Evolutionary conservation across 2,113 vertebrate species (phyloP).

Genomic region (Dascyllus trimaculatus): DNA sequence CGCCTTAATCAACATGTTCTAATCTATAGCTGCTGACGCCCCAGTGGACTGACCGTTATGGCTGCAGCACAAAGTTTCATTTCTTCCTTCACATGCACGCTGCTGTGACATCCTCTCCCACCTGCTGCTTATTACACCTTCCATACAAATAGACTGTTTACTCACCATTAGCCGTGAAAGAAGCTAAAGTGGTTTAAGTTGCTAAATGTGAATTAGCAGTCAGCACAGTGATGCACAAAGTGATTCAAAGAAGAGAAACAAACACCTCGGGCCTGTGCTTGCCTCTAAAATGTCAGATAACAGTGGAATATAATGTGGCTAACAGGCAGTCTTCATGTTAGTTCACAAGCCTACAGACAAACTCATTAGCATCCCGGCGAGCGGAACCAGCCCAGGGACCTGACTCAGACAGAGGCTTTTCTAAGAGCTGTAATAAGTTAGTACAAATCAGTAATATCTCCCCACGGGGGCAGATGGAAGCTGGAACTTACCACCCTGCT

Average conservation of each 20-base stretch:
- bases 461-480: conserved; percentile 1
- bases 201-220: conserved; percentile 28
- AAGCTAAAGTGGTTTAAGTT: conserved; percentile 20
- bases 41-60: not conserved
- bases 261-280: conserved; percentile 13
- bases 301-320: conserved; percentile 11
- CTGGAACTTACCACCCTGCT: conserved; percentile 16
- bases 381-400: conserved; percentile 27
- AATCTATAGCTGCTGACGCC: conserved; percentile 33
- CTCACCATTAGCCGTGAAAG: conserved; percentile 26
- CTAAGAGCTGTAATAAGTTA: conserved; percentile 41
- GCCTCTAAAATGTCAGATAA: conserved; percentile 23
- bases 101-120: conserved; percentile 15
- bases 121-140: conserved; percentile 32
- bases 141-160: conserved; percentile 35
- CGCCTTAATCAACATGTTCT: conserved; percentile 28
- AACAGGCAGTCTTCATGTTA: conserved; percentile 43
- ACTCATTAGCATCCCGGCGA: conserved; percentile 56
- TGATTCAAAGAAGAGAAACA: conserved; percentile 23
- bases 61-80: conserved; percentile 21
- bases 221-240: not conserved
- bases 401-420: conserved; percentile 38
- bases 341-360: conserved; percentile 22
- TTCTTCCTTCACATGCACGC: conserved; percentile 11
- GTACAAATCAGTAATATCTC: conserved; percentile 21